These are phyloP conservation scores for Raphicerus campestris DNA, from an alignment of 2,113 vertebrate species.

Conservation along the genomic window DNA sequence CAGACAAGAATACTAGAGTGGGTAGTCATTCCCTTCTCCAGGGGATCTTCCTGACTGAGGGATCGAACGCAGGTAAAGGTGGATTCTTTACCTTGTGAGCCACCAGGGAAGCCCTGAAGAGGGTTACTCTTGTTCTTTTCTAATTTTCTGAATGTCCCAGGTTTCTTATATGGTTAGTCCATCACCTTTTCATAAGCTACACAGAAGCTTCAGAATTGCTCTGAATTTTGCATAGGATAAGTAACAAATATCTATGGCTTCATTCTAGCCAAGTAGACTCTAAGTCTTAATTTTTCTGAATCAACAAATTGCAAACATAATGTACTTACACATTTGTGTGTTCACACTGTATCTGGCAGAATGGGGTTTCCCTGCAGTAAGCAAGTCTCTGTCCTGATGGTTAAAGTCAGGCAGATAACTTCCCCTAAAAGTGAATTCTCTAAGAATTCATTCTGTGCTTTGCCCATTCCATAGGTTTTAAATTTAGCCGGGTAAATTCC, in stretches of 20 bases:
- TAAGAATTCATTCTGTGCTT: neutral
- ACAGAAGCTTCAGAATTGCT: neutral
- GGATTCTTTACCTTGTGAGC: neutral
- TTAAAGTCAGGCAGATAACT: neutral
- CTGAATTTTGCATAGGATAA: neutral
- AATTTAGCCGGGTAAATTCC: constrained; percentile 12
- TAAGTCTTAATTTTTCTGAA: neutral
- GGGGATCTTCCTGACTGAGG: neutral
- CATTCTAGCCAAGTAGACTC: neutral
- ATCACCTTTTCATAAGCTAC: neutral
- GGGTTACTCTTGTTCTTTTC: neutral
- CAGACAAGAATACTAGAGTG: neutral
- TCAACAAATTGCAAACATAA: neutral
- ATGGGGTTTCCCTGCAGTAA: neutral
- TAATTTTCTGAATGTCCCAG: neutral
- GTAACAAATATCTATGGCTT: neutral
- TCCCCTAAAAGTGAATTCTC: constrained; percentile 10
- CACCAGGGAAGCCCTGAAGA: neutral
- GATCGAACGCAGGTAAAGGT: neutral
- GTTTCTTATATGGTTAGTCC: neutral
- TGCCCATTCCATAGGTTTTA: neutral
- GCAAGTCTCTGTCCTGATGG: neutral
- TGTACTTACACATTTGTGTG: neutral
- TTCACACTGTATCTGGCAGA: neutral
- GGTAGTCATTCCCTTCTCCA: neutral